These are phyloP conservation scores for Hiodon alosoides DNA, from an alignment of 2,113 vertebrate genomes.

Conservation along the genomic window DNA sequence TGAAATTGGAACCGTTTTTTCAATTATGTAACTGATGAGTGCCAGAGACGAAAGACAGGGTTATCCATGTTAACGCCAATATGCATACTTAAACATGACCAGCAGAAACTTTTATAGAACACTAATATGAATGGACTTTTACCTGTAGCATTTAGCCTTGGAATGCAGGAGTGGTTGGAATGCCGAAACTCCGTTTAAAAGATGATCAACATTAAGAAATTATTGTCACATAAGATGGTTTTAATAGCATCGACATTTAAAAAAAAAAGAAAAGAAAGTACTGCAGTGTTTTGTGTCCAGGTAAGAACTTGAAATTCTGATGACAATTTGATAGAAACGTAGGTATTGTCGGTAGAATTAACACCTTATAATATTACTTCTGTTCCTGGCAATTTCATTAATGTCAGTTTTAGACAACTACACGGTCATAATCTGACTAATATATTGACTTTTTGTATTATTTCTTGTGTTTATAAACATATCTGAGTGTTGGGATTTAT, in stretches of 20 bases:
- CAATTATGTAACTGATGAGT: neutral
- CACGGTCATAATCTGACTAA: constrained; percentile 43
- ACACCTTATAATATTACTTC: constrained; percentile 38
- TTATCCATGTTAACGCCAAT: neutral
- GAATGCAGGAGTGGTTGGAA: neutral
- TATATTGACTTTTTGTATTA: constrained; percentile 42
- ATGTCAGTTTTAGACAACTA: constrained; percentile 47
- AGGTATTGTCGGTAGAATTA: constrained; percentile 23
- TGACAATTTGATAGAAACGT: constrained; percentile 23
- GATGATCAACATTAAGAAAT: constrained; percentile 9
- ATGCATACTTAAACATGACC: neutral
- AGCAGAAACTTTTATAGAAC: neutral
- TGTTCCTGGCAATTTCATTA: constrained; percentile 36
- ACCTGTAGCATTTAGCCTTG: neutral
- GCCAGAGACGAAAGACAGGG: neutral
- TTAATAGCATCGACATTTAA: constrained; percentile 9
- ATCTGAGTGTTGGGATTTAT: constrained; percentile 8
- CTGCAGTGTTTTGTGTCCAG: constrained; percentile 8
- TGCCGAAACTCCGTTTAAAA: neutral
- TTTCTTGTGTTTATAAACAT: constrained; percentile 29
- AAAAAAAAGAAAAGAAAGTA: neutral
- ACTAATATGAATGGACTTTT: neutral
- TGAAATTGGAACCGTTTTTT: neutral
- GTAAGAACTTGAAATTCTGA: neutral
- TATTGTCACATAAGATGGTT: constrained; percentile 2